phyloP scores from a whole-genome alignment of 2,113 vertebrate genomes.

The Turdus rufiventris region DNA sequence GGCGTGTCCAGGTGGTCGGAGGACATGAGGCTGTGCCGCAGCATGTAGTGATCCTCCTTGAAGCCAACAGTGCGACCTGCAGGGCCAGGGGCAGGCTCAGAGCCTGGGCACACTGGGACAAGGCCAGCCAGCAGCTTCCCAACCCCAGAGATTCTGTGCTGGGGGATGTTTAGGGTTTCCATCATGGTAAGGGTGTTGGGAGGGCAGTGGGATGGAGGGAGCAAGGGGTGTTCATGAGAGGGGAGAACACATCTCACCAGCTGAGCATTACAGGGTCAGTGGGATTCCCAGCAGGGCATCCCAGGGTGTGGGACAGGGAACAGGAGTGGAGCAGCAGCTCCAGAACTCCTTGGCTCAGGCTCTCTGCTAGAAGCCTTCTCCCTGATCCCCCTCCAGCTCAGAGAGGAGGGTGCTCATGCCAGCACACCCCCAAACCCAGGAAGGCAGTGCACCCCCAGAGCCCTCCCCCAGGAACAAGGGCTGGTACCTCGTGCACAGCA shows the following conservation, averaged over 20 bases:
- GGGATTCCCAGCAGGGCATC: not conserved
- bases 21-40: constrained; percentile 86
- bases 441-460: not conserved
- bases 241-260: not conserved
- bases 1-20: constrained; percentile 92
- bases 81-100: not conserved
- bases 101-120: not conserved
- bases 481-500: constrained; percentile 86
- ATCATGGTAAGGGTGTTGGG: accelerated
- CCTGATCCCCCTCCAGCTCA: not conserved
- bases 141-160: accelerated
- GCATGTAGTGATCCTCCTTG: constrained; percentile 93
- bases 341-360: not conserved
- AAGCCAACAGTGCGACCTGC: constrained; percentile 92
- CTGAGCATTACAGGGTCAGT: not conserved
- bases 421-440: not conserved
- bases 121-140: accelerated
- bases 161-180: not conserved
- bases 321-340: not conserved
- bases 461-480: not conserved
- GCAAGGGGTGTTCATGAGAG: not conserved
- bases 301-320: not conserved
- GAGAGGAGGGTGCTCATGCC: not conserved
- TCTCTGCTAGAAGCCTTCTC: not conserved
- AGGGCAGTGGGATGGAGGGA: not conserved